Conservation (phyloP, 2,797 vertebrate species). For the Meda fulgida region DNA sequence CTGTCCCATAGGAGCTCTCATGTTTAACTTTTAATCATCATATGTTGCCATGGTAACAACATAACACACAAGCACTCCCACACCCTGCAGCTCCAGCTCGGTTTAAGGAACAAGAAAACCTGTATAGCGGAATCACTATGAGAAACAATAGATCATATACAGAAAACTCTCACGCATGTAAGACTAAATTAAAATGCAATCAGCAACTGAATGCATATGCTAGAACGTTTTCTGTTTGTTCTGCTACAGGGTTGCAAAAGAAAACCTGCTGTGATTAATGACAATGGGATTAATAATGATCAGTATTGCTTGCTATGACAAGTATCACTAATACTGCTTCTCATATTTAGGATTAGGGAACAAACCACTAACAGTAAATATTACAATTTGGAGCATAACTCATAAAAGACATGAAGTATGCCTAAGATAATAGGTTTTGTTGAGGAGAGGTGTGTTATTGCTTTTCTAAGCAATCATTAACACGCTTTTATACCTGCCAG, state of each 20-base stretch:
- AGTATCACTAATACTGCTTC: not conserved
- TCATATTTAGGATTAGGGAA: not conserved
- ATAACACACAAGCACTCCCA: conserved; percentile 52
- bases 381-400: not conserved
- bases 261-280: conserved; percentile 6
- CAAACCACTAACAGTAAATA: conserved; percentile 9
- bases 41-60: conserved; percentile 48
- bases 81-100: conserved; percentile 33
- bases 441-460: not conserved
- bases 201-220: not conserved
- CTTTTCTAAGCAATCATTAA: not conserved
- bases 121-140: conserved; percentile 13
- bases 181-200: not conserved
- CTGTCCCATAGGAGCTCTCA: conserved; percentile 39
- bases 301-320: not conserved
- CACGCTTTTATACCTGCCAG: not conserved
- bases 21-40: conserved; percentile 52
- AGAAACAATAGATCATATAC: conserved; percentile 43
- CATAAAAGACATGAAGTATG: not conserved
- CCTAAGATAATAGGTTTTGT: not conserved
- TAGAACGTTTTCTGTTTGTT: conserved; percentile 7
- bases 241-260: not conserved
- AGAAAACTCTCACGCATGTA: conserved; percentile 1
- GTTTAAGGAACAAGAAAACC: conserved; percentile 44
- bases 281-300: conserved; percentile 8